phyloP scores from a whole-genome alignment of 2,113 vertebrate species.

The Laticauda laticaudata region DNA sequence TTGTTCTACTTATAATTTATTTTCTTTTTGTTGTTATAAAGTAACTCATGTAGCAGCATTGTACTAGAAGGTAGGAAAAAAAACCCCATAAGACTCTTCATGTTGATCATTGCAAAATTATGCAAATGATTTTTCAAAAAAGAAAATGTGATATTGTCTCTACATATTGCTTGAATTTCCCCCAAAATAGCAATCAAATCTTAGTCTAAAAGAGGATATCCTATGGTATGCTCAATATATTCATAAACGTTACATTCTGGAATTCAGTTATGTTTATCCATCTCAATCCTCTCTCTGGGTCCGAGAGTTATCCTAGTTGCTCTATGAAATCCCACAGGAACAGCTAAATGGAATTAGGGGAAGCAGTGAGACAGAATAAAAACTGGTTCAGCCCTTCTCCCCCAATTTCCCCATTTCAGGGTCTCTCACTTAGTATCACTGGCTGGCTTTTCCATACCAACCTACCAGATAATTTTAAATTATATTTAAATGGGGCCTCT shows the following conservation, averaged over 20 bases:
- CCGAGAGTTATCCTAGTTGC: neutral
- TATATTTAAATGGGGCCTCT: neutral
- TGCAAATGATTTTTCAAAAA: neutral
- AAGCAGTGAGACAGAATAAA: neutral
- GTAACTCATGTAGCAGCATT: neutral
- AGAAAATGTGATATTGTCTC: neutral
- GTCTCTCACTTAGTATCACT: neutral
- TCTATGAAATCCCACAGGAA: neutral
- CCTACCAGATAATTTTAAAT: neutral
- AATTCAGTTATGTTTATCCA: neutral
- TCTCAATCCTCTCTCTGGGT: neutral
- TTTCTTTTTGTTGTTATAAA: neutral
- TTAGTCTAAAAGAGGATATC: neutral
- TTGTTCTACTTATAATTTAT: neutral
- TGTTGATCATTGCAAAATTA: neutral
- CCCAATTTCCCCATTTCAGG: neutral
- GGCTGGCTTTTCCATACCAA: neutral
- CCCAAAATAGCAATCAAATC: neutral
- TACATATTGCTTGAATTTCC: neutral
- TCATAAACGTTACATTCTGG: neutral
- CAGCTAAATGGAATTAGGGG: neutral
- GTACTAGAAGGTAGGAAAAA: neutral
- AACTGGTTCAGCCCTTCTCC: neutral
- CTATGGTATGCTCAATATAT: neutral
- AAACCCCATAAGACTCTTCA: neutral